These are phyloP conservation scores for Muricea muricata DNA, from an alignment of 92 coral and sea anemone species.

Conservation along the genomic window DNA sequence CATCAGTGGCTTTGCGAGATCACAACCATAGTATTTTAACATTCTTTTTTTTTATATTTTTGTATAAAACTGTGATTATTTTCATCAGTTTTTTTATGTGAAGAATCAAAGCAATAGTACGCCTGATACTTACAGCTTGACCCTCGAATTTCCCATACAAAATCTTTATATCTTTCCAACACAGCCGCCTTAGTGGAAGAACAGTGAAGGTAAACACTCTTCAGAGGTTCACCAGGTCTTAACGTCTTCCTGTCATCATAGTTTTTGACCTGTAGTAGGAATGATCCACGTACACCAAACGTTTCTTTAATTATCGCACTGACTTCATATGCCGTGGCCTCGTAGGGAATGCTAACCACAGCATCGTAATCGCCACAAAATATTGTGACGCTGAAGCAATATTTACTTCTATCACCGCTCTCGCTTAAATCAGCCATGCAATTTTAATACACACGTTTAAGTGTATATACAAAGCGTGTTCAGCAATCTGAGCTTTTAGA, in stretches of 20 bases:
- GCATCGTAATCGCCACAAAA: slow-evolving; percentile 24
- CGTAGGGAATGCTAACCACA: slow-evolving; percentile 3
- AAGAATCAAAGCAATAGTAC: slow-evolving; percentile 19
- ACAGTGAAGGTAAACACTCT: slow-evolving; percentile 28
- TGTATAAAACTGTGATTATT: neutral
- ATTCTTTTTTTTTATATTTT: too few relatives aligned
- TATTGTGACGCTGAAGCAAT: neutral
- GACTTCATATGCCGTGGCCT: slow-evolving; percentile 29
- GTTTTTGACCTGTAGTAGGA: slow-evolving; percentile 11
- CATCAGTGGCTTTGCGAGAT: too few relatives aligned
- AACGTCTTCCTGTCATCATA: neutral
- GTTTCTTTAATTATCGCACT: slow-evolving; percentile 15
- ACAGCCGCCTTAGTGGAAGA: slow-evolving; percentile 36
- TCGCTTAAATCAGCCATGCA: neutral
- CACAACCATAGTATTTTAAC: too few relatives aligned
- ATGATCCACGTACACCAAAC: slow-evolving; percentile 43
- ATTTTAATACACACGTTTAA: neutral
- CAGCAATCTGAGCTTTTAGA: too few relatives aligned
- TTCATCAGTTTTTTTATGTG: neutral
- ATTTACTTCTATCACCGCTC: neutral
- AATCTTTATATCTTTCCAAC: slow-evolving; percentile 31
- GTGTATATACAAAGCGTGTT: too few relatives aligned
- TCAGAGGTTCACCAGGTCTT: neutral
- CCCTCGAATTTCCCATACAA: slow-evolving; percentile 29
- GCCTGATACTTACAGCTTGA: slow-evolving; percentile 37